Percentiles rank a stretch among this genome's conserved stretches.
Evolutionary conservation across 2,888 invertebrate species (phyloP).

Genomic region (Axea sp.): DNA sequence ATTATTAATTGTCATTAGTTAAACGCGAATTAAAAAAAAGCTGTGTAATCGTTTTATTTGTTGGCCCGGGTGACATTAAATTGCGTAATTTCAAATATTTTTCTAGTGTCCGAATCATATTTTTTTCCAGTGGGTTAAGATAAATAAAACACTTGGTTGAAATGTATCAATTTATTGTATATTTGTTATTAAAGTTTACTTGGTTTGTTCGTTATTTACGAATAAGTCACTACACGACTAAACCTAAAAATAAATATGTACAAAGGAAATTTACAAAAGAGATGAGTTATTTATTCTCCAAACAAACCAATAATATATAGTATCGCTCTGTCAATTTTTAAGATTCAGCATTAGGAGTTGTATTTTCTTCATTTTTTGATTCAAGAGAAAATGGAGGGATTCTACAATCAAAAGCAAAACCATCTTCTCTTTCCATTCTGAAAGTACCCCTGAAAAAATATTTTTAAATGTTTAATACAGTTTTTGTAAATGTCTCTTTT

Average conservation of each 20-base stretch:
- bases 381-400: constrained; percentile 98
- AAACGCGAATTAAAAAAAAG: constrained; percentile 6
- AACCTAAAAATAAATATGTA: constrained; percentile 63
- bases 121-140: constrained; percentile 21
- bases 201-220: constrained; percentile 34
- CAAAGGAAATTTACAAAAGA: constrained; percentile 57
- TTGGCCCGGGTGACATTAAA: constrained; percentile 7
- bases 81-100: constrained; percentile 19
- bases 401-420: constrained; percentile 97
- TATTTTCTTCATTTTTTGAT: constrained; percentile 89
- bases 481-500: too few species aligned
- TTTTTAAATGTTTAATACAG: not conserved
- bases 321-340: too few species aligned
- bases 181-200: constrained; percentile 29
- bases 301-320: too few species aligned
- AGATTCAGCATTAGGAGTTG: constrained; percentile 73
- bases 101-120: constrained; percentile 15
- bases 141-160: constrained; percentile 45
- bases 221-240: constrained; percentile 43
- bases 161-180: constrained; percentile 57
- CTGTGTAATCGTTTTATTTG: constrained; percentile 10
- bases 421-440: constrained; percentile 97
- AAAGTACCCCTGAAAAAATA: constrained; percentile 90
- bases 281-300: constrained; percentile 54
- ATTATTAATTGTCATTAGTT: constrained; percentile 34